Evolutionary conservation across 2,888 invertebrate genomes (phyloP).

Genomic region (Diloba caeruleocephala): DNA sequence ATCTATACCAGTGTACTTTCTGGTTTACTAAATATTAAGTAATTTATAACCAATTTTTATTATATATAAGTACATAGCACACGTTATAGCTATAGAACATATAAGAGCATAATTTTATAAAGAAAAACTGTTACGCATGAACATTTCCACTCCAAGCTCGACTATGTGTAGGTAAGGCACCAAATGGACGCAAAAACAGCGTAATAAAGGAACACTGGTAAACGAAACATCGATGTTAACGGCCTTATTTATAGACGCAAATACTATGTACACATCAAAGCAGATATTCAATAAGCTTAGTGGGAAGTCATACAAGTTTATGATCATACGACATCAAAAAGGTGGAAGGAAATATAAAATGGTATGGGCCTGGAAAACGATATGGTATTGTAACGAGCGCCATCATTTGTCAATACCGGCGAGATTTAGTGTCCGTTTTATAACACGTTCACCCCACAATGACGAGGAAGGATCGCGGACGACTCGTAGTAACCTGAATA

Average conservation of each 20-base stretch:
- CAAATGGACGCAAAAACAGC: slow-evolving; percentile 46
- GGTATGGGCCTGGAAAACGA: slow-evolving; percentile 69
- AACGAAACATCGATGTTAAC: too few relatives aligned
- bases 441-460: slow-evolving; percentile 61
- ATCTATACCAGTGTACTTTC: too few relatives aligned
- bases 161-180: slow-evolving; percentile 14
- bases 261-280: slow-evolving; percentile 49
- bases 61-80: too few relatives aligned
- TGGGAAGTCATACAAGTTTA: slow-evolving; percentile 64
- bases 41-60: too few relatives aligned
- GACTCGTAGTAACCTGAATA: slow-evolving; percentile 72
- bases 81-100: too few relatives aligned
- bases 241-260: slow-evolving; percentile 53
- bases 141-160: slow-evolving; percentile 6
- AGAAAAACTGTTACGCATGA: slow-evolving; percentile 9
- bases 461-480: slow-evolving; percentile 57
- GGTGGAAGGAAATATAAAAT: slow-evolving; percentile 72
- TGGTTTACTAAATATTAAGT: too few relatives aligned
- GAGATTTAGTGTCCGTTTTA: slow-evolving; percentile 76
- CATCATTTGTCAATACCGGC: slow-evolving; percentile 79
- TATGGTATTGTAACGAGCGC: slow-evolving; percentile 75
- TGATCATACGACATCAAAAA: slow-evolving; percentile 64
- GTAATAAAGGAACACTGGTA: slow-evolving; percentile 36
- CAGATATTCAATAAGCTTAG: slow-evolving; percentile 55
- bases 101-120: neutral